Conservation (phyloP, 2,797 vertebrate genomes). For the Protosalanx chinensis region DNA sequence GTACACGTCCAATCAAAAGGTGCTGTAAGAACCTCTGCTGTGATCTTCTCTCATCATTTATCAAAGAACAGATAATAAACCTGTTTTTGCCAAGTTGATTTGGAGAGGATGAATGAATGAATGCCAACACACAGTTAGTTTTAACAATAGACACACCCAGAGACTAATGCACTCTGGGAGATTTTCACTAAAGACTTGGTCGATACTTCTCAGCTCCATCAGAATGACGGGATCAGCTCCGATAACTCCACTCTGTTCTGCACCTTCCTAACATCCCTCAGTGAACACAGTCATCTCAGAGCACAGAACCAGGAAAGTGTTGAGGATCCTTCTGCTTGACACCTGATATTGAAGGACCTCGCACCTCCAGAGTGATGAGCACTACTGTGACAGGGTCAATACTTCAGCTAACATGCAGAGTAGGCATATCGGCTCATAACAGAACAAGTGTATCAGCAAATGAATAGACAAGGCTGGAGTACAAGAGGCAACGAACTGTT, state of each 20-base stretch:
- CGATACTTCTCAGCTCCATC: constrained; percentile 75
- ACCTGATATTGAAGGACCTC: constrained; percentile 61
- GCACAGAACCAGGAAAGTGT: constrained; percentile 53
- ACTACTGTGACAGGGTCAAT: constrained; percentile 66
- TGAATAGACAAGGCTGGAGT: constrained; percentile 60
- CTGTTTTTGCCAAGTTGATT: constrained; percentile 57
- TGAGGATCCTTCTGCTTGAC: constrained; percentile 63
- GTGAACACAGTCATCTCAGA: constrained; percentile 44
- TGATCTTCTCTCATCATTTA: constrained; percentile 52
- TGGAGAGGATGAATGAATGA: constrained; percentile 48
- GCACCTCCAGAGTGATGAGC: constrained; percentile 55
- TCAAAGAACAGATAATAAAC: constrained; percentile 48
- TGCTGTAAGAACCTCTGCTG: constrained; percentile 9
- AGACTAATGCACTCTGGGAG: constrained; percentile 75
- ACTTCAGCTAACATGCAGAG: constrained; percentile 67
- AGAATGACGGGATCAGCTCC: constrained; percentile 71
- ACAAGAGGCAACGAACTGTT: constrained; percentile 61
- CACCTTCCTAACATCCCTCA: constrained; percentile 50
- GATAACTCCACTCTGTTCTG: constrained; percentile 49
- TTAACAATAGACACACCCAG: constrained; percentile 76
- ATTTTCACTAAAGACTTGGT: constrained; percentile 75
- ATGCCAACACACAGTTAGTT: constrained; percentile 70
- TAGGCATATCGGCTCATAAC: constrained; percentile 66
- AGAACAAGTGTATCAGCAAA: constrained; percentile 63
- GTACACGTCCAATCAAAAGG: constrained; percentile 8